Evolutionary conservation across 2,797 vertebrate genomes (phyloP).

Genomic region (Sarcoramphus papa): DNA sequence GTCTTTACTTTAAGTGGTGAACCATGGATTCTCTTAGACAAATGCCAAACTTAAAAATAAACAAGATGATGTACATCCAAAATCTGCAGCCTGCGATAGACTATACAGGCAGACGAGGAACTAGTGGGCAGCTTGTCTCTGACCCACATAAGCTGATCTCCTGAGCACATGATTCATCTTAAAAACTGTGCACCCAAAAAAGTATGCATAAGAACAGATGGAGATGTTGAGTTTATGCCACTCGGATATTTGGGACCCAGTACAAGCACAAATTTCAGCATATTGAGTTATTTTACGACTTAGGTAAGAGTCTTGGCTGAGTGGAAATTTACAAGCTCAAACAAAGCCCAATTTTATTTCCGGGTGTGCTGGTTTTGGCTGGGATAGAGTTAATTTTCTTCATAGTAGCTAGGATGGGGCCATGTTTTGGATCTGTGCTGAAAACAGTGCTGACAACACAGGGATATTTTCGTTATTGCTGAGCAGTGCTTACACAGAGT

Average conservation of each 20-base stretch:
- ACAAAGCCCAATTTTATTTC: background rate
- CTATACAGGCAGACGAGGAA: fast-evolving
- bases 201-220: background rate
- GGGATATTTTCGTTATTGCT: too few relatives aligned
- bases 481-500: too few relatives aligned
- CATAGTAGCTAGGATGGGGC: too few relatives aligned
- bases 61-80: background rate
- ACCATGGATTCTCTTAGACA: background rate
- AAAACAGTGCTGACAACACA: too few relatives aligned
- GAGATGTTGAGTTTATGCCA: background rate
- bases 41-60: background rate
- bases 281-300: background rate
- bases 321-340: background rate
- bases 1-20: background rate
- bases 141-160: background rate
- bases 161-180: background rate
- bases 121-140: background rate
- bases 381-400: too few relatives aligned
- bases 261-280: background rate
- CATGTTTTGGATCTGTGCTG: too few relatives aligned
- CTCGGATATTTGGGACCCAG: background rate
- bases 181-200: background rate
- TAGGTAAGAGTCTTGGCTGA: background rate
- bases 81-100: background rate
- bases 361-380: background rate